Evolutionary conservation across 2,113 vertebrate genomes (phyloP).

Genomic region (Cinclus cinclus): DNA sequence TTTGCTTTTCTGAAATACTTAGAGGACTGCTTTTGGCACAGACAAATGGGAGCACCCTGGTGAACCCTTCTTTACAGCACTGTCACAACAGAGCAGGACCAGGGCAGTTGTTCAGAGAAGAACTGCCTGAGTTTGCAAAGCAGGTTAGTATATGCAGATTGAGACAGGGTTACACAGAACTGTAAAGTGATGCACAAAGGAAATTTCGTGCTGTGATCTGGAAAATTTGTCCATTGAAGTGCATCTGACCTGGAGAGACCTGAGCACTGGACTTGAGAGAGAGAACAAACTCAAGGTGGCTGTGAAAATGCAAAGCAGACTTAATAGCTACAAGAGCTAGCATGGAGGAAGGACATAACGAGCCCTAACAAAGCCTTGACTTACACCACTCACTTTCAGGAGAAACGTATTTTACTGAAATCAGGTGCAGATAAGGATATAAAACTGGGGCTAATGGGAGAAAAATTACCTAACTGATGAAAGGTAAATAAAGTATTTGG

Average conservation of each 20-base stretch:
- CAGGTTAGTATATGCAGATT: accelerated
- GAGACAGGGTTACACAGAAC: not conserved
- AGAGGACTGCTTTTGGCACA: not conserved
- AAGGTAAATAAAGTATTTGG: not conserved
- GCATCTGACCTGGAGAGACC: not conserved
- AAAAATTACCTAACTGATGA: not conserved
- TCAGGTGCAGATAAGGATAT: not conserved
- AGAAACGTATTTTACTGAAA: not conserved
- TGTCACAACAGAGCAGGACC: not conserved
- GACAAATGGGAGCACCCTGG: not conserved
- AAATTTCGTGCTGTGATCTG: not conserved
- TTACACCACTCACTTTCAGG: not conserved
- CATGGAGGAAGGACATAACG: not conserved
- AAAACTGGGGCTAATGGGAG: not conserved
- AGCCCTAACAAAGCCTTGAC: not conserved
- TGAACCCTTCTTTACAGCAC: not conserved
- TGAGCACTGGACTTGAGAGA: not conserved
- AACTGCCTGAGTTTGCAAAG: not conserved
- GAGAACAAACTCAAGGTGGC: accelerated
- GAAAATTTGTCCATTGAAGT: not conserved
- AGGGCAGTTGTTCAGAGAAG: not conserved
- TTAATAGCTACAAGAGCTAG: not conserved
- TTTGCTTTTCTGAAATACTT: not conserved
- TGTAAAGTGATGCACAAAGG: not conserved
- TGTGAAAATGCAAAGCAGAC: not conserved